Base-by-base conservation (phyloP, 1,140 invertebrate species). In the Brachionus paranguensis region DNA sequence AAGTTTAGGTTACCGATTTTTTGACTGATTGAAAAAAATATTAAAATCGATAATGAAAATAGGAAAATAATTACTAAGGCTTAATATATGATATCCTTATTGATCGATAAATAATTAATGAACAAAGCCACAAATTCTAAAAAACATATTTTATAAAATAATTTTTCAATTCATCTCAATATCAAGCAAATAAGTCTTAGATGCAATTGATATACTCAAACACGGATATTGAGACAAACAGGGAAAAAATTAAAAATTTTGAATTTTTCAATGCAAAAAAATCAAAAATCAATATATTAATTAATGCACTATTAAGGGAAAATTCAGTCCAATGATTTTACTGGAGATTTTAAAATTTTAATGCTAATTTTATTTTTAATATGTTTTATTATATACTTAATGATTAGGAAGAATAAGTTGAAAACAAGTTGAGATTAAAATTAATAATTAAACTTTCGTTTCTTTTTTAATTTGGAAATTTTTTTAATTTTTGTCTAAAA, bases 221-320 rank as follows among this genome's bases (percentile, higher is more conserved):
- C 12, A 72, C 33, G 68, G 68, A 72, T 72, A 72, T 72, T 72
- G 68, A 72, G 17, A 12, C 33, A 72, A 17, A 37, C 2, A 72
- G 43, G 47, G 37, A 41, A 43, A 41, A 37, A 17, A 24, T 29
- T 29, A 29, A 68, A 29, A 33, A 10, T 29, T 10, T 43, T 45
- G 1, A 78, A 87, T 91, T 12, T 86, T 86, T 20, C 83, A 53
- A 33, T 6, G 24, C n/a, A 68, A 68, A 37, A 68, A 68, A 68
- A 17, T 24, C 2, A 72, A 72, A 72, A 72, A 60, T 60, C 53
- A 60, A 60, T 60, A 60, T 60, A 20, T 60, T 10, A 1, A 87
- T 89, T 85, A 89, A 87, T 85, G 85, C 84, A 60, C 88, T 89
- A 20, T 60, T 24, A 2, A 20, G 3, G 7, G 2, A 60, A 20